These are phyloP conservation scores for Vespertilio murinus DNA, from an alignment of 2,797 vertebrate species.

Conservation along the genomic window DNA sequence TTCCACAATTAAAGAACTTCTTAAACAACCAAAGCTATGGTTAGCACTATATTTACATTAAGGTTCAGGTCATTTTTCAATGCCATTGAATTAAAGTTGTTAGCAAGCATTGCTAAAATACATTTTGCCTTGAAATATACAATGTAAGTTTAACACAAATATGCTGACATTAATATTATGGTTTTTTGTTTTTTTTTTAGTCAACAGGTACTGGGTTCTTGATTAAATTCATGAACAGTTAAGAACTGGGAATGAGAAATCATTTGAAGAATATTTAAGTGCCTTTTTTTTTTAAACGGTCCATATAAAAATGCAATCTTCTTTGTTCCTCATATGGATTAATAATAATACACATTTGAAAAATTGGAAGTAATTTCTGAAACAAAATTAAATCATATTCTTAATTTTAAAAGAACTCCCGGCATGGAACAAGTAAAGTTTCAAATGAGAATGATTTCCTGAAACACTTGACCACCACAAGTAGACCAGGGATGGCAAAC, in stretches of 20 bases:
- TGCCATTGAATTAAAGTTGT: not conserved
- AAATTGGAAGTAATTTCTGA: constrained; percentile 55
- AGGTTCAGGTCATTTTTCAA: constrained; percentile 8
- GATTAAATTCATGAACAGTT: constrained; percentile 40
- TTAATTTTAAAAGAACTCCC: constrained; percentile 41
- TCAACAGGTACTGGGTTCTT: not conserved
- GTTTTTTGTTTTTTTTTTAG: constrained; percentile 20
- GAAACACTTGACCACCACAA: not conserved
- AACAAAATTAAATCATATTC: constrained; percentile 53
- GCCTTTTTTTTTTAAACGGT: not conserved
- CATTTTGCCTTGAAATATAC: not conserved
- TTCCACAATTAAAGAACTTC: not conserved
- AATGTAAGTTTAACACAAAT: not conserved
- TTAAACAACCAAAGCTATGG: not conserved
- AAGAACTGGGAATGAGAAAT: constrained; percentile 23
- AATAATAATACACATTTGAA: constrained; percentile 43
- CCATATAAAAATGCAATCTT: constrained; percentile 25
- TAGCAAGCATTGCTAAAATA: constrained; percentile 20
- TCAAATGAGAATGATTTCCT: not conserved
- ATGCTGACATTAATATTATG: not conserved
- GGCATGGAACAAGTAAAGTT: constrained; percentile 21
- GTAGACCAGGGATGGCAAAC: not conserved
- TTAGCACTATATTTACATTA: not conserved
- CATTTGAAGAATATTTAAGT: not conserved
- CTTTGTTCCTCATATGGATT: not conserved